These are phyloP conservation scores for Danionella cerebrum DNA, from an alignment of 2,113 vertebrate species.

Conservation along the genomic window DNA sequence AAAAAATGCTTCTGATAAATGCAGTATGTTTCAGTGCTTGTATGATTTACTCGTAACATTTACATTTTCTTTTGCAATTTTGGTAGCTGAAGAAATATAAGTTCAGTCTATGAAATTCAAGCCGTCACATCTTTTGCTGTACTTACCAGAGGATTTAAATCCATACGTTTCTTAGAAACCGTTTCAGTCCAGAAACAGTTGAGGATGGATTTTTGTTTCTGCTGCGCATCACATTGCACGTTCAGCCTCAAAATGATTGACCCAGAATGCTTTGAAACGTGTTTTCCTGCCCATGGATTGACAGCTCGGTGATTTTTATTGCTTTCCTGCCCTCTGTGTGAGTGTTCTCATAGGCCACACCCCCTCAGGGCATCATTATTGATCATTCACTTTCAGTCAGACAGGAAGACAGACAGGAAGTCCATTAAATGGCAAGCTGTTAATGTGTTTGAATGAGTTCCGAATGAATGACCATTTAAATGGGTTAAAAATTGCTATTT, in stretches of 20 bases:
- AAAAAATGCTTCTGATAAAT: too few relatives aligned
- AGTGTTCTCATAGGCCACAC: neutral
- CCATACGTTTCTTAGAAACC: neutral
- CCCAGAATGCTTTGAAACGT: neutral
- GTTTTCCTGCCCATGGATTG: neutral
- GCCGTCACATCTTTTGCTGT: too few relatives aligned
- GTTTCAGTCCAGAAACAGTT: neutral
- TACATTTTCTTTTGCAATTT: too few relatives aligned
- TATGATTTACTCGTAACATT: too few relatives aligned
- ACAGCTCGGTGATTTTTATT: neutral
- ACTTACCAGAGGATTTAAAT: too few relatives aligned
- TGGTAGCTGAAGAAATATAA: too few relatives aligned
- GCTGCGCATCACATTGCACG: neutral
- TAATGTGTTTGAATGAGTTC: neutral
- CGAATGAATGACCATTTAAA: neutral
- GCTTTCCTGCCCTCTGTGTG: neutral
- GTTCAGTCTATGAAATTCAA: too few relatives aligned
- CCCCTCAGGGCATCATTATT: neutral
- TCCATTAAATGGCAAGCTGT: constrained; percentile 12
- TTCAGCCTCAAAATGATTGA: neutral
- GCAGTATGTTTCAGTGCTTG: too few relatives aligned
- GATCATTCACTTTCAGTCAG: neutral
- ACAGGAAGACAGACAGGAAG: constrained; percentile 22
- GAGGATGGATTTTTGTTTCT: neutral
- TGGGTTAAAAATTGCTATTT: neutral